phyloP scores from a whole-genome alignment of 1,140 invertebrate genomes.

The Onthophagus taurus region DNA sequence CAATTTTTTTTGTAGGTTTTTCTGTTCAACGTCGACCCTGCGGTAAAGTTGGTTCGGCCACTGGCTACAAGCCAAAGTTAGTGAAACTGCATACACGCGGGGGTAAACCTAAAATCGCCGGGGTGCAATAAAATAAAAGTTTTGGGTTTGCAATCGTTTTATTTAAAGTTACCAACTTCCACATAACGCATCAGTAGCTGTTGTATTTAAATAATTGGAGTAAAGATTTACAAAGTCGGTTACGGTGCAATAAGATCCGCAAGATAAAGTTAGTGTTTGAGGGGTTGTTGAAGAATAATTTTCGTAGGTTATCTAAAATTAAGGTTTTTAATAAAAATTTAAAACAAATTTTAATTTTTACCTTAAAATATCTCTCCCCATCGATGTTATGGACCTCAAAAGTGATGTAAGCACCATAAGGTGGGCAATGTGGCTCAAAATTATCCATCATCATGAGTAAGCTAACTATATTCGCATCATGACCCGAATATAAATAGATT shows the following conservation, averaged over 20 bases:
- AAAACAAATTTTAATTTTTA: neutral
- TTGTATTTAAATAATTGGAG: neutral
- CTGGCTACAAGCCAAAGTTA: too few species aligned
- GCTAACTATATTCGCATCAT: conserved; percentile 22
- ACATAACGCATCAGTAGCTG: too few species aligned
- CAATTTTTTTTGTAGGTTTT: too few species aligned
- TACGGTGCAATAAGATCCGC: neutral
- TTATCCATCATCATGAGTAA: conserved; percentile 18
- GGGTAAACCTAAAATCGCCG: too few species aligned
- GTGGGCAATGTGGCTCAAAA: conserved; percentile 21
- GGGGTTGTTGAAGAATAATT: neutral
- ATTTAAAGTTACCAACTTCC: too few species aligned
- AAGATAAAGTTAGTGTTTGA: neutral
- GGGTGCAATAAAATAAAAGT: too few species aligned
- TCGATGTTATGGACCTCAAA: conserved; percentile 23
- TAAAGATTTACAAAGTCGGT: neutral
- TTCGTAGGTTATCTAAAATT: neutral
- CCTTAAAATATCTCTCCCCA: neutral
- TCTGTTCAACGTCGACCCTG: too few species aligned
- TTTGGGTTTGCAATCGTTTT: too few species aligned
- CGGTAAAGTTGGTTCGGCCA: too few species aligned
- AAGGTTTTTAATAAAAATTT: neutral
- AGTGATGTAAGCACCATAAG: conserved; percentile 22
- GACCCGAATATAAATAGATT: conserved; percentile 25
- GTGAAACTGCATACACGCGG: too few species aligned